These are phyloP conservation scores for Sprattus sprattus DNA, from an alignment of 2,113 vertebrate genomes.

Conservation along the genomic window DNA sequence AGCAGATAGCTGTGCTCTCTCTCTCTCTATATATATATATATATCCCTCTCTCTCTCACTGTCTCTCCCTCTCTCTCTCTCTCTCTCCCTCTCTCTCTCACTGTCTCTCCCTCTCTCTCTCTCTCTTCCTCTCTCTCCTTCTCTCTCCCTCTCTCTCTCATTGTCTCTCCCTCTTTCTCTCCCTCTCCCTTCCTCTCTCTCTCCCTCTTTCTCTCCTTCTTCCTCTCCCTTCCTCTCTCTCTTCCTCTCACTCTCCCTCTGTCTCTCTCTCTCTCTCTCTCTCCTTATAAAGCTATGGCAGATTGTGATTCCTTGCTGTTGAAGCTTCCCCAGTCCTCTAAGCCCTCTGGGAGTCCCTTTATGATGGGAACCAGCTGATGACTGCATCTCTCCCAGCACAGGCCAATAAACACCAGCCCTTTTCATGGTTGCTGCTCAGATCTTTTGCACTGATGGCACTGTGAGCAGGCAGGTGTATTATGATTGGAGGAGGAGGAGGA, in stretches of 20 bases:
- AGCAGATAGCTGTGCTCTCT: no score
- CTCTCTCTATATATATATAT: no score
- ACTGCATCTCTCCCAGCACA: conserved; percentile 24
- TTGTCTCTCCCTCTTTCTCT: not conserved
- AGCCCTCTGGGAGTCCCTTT: not conserved
- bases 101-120: no score
- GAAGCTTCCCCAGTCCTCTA: not conserved
- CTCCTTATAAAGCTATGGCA: not conserved
- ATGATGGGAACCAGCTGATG: conserved; percentile 25
- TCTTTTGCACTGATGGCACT: not conserved
- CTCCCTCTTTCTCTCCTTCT: not conserved
- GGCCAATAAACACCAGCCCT: conserved; percentile 21
- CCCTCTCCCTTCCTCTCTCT: no score
- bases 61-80: no score
- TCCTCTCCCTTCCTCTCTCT: not conserved
- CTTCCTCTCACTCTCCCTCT: not conserved
- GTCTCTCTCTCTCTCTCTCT: not conserved
- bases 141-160: no score
- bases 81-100: conserved; percentile 16
- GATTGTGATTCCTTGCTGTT: not conserved
- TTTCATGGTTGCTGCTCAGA: conserved; percentile 19
- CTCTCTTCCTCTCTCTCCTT: no score
- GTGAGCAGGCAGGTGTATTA: not conserved
- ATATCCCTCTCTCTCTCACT: no score
- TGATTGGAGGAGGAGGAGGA: not conserved